A percentile compares a stretch with the other conserved stretches of the same genome.
Evolutionary conservation across 2,888 invertebrate species (phyloP).

Genomic region (Sinopyrophorus schimmeli): DNA sequence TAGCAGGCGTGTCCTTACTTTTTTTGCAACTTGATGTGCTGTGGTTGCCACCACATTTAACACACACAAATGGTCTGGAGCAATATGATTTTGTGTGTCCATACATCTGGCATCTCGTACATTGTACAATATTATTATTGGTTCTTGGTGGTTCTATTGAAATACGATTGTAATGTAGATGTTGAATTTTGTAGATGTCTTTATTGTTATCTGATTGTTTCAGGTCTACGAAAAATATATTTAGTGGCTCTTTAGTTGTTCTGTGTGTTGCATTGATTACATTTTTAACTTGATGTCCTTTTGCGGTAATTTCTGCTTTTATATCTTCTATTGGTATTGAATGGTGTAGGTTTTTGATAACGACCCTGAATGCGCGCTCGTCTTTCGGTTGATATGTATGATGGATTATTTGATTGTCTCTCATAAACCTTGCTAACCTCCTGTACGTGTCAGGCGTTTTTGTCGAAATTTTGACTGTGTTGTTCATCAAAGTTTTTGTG

Average conservation of each 20-base stretch:
- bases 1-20: slow-evolving; percentile 18
- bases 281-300: slow-evolving; percentile 26
- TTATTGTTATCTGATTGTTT: slow-evolving; percentile 14
- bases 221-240: slow-evolving; percentile 12
- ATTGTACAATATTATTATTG: slow-evolving; percentile 22
- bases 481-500: slow-evolving; percentile 16
- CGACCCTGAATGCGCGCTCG: slow-evolving; percentile 13
- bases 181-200: slow-evolving; percentile 17
- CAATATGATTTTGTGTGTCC: slow-evolving; percentile 32
- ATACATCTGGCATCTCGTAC: slow-evolving; percentile 29
- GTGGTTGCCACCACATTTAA: slow-evolving; percentile 23
- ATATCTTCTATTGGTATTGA: slow-evolving; percentile 15
- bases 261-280: slow-evolving; percentile 19
- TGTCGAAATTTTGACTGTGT: slow-evolving; percentile 21
- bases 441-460: slow-evolving; percentile 14
- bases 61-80: slow-evolving; percentile 16
- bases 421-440: slow-evolving; percentile 11
- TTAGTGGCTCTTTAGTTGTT: slow-evolving; percentile 4
- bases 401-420: slow-evolving; percentile 16
- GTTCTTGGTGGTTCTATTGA: slow-evolving; percentile 20
- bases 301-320: slow-evolving; percentile 3
- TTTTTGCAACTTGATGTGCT: slow-evolving; percentile 12
- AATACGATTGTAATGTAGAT: slow-evolving; percentile 11
- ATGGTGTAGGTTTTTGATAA: slow-evolving; percentile 22
- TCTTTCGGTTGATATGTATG: slow-evolving; percentile 22